Percentiles rank a stretch among this genome's conserved stretches.
Evolutionary conservation across 2,888 invertebrate species (phyloP).

Genomic region (Lasioglossum malachurum): DNA sequence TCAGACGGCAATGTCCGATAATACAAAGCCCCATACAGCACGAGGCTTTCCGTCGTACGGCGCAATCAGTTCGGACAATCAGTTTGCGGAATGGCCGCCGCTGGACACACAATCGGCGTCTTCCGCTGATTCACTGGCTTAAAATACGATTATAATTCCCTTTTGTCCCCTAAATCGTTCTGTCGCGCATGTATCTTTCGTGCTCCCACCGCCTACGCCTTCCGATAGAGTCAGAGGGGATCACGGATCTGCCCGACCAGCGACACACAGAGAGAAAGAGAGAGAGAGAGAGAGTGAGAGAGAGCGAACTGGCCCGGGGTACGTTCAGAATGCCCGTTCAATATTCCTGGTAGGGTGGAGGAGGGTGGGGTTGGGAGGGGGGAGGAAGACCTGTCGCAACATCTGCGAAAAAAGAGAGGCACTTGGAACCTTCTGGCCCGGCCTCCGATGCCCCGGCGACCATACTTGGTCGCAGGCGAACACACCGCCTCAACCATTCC

Average conservation of each 20-base stretch:
- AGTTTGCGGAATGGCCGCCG: slow-evolving; percentile 53
- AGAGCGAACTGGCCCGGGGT: not conserved
- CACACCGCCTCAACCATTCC: slow-evolving; percentile 13
- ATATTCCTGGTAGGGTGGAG: slow-evolving; percentile 62
- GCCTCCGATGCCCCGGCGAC: not conserved
- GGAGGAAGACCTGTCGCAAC: slow-evolving; percentile 28
- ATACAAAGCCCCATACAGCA: slow-evolving; percentile 52
- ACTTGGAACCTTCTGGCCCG: slow-evolving; percentile 35
- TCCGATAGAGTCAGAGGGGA: slow-evolving; percentile 24
- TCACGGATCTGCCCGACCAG: not conserved
- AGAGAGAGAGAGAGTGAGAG: not conserved
- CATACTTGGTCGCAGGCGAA: slow-evolving; percentile 43
- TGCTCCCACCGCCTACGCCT: slow-evolving; percentile 20
- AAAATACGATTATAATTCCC: slow-evolving; percentile 79
- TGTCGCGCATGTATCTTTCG: slow-evolving; percentile 51
- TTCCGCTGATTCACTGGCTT: slow-evolving; percentile 58
- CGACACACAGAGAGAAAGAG: not conserved
- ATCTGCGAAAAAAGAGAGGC: slow-evolving; percentile 33
- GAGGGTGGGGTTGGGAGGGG: not conserved
- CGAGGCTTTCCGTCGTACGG: slow-evolving; percentile 44
- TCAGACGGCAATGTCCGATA: slow-evolving; percentile 55
- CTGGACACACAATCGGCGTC: slow-evolving; percentile 58
- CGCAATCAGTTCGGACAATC: slow-evolving; percentile 59
- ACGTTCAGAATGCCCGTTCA: slow-evolving; percentile 58
- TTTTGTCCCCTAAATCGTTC: slow-evolving; percentile 68